A percentile compares a stretch with the other conserved stretches of the same genome.
Conservation (phyloP, 2,113 vertebrate genomes). For the Rhinolophus ferrumequinum region DNA sequence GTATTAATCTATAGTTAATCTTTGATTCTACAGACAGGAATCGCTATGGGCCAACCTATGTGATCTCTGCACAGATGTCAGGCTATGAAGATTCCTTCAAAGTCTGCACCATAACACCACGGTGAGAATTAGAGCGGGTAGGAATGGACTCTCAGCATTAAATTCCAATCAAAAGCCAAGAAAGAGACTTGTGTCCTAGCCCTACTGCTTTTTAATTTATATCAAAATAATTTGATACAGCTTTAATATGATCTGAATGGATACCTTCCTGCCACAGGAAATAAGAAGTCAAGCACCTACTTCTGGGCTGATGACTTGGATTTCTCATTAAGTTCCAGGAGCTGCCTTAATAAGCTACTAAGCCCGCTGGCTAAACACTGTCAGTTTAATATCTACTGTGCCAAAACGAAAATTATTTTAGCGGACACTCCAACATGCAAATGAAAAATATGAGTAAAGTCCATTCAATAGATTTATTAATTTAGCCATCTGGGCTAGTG, state of each 20-base stretch:
- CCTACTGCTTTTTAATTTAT: conserved; percentile 62
- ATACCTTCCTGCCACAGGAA: conserved; percentile 58
- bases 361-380: conserved; percentile 65
- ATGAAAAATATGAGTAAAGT: conserved; percentile 38
- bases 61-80: conserved; percentile 75
- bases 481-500: not conserved
- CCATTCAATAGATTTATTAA: conserved; percentile 11
- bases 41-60: conserved; percentile 59
- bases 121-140: conserved; percentile 62
- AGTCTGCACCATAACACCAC: conserved; percentile 56
- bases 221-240: conserved; percentile 65
- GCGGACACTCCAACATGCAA: conserved; percentile 34
- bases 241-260: conserved; percentile 57
- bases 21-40: conserved; percentile 75
- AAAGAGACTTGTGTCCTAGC: conserved; percentile 17
- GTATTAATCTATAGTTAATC: conserved; percentile 71
- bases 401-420: conserved; percentile 66
- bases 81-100: conserved; percentile 71
- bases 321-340: conserved; percentile 68
- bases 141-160: conserved; percentile 15
- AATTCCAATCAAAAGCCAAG: conserved; percentile 64
- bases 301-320: conserved; percentile 48
- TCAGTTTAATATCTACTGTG: conserved; percentile 62
- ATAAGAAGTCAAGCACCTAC: conserved; percentile 56
- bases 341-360: conserved; percentile 61